These are phyloP conservation scores for Drymonia ruficornis DNA, from an alignment of 2,888 invertebrate species.

Conservation along the genomic window DNA sequence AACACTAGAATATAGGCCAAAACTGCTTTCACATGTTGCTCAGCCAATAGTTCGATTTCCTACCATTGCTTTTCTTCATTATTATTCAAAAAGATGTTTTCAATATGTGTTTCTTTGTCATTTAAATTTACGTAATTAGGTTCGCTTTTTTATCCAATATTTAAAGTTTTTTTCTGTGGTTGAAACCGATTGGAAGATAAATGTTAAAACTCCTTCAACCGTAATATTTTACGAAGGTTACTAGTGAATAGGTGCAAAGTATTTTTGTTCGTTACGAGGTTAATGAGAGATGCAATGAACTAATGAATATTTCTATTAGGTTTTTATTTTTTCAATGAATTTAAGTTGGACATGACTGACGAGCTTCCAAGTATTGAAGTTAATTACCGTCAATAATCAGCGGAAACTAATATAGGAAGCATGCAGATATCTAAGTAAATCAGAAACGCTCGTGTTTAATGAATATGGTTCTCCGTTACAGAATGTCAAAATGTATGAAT, in stretches of 20 bases:
- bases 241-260: neutral
- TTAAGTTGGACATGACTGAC: no score
- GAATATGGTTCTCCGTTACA: neutral
- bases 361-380: no score
- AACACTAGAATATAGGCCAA: conserved; percentile 10
- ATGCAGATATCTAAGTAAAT: no score
- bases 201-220: neutral
- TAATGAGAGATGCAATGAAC: neutral
- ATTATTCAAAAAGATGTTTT: neutral
- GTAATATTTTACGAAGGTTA: neutral
- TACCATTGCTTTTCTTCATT: neutral
- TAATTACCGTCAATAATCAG: no score
- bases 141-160: neutral
- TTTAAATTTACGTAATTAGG: neutral
- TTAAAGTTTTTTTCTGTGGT: neutral
- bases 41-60: conserved; percentile 9
- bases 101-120: neutral
- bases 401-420: no score
- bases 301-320: no score
- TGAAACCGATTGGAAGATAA: neutral
- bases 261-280: neutral
- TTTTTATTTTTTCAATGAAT: no score
- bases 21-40: conserved; percentile 14
- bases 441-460: conserved; percentile 4
- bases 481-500: conserved; percentile 25